phyloP scores from a whole-genome alignment of 2,888 invertebrate species.

The Lutraria lutraria region DNA sequence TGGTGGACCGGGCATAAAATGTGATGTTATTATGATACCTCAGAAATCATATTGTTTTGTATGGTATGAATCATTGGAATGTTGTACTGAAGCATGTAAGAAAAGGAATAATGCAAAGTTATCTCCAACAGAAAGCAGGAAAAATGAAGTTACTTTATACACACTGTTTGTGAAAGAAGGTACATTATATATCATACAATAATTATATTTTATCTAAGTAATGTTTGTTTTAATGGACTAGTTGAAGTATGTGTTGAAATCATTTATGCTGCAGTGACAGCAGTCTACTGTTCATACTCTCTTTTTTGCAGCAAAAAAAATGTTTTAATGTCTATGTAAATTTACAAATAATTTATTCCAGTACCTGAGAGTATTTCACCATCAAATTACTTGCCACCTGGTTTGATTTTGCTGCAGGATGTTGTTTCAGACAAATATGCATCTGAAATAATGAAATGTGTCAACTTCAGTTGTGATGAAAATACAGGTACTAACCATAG shows the following conservation, averaged over 20 bases:
- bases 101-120: slow-evolving; percentile 76
- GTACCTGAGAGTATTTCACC: slow-evolving; percentile 84
- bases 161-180: slow-evolving; percentile 90
- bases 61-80: slow-evolving; percentile 88
- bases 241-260: no score
- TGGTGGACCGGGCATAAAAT: slow-evolving; percentile 88
- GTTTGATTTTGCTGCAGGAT: slow-evolving; percentile 91
- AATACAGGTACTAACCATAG: not conserved
- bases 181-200: slow-evolving; percentile 85
- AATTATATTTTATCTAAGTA: no score
- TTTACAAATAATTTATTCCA: slow-evolving; percentile 73
- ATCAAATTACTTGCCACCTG: slow-evolving; percentile 88
- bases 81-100: slow-evolving; percentile 85
- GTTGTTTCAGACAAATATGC: slow-evolving; percentile 92
- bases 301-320: no score
- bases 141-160: slow-evolving; percentile 88
- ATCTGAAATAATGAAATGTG: slow-evolving; percentile 88
- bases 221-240: no score
- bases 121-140: slow-evolving; percentile 86
- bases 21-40: slow-evolving; percentile 91
- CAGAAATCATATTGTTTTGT: slow-evolving; percentile 94
- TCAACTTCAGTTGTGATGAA: slow-evolving; percentile 88
- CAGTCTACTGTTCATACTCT: no score
- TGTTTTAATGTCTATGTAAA: no score
- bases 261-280: no score